Evolutionary conservation across 2,113 vertebrate species (phyloP).

Genomic region (Thryonomys swinderianus): DNA sequence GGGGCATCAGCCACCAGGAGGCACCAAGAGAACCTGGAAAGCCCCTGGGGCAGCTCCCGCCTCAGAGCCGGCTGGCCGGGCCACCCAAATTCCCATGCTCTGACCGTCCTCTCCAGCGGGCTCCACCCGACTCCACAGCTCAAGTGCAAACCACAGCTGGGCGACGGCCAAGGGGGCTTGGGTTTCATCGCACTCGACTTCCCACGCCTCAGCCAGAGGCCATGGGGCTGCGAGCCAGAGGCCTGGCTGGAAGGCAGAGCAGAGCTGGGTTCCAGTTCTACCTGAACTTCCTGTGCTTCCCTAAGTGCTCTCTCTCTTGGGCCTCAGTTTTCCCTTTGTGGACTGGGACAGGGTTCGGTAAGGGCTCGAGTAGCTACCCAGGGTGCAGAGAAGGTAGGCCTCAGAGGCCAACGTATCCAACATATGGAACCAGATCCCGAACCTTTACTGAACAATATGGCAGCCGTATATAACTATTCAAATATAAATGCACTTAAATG

Average conservation of each 20-base stretch:
- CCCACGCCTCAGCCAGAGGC: constrained; percentile 68
- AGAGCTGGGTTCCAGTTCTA: neutral
- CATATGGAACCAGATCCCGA: neutral
- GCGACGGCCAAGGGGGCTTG: constrained; percentile 69
- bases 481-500: neutral
- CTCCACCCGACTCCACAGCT: constrained; percentile 65
- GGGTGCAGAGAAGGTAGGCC: neutral
- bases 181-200: constrained; percentile 68
- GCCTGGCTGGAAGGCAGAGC: constrained; percentile 43
- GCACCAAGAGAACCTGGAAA: constrained; percentile 52
- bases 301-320: neutral
- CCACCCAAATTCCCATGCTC: constrained; percentile 67
- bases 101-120: constrained; percentile 52
- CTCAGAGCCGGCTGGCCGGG: constrained; percentile 53
- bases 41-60: constrained; percentile 37
- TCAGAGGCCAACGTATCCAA: neutral
- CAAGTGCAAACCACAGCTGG: constrained; percentile 78
- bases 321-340: constrained; percentile 5
- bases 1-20: neutral
- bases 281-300: neutral
- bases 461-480: neutral
- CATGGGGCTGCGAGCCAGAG: constrained; percentile 48
- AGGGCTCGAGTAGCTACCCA: neutral
- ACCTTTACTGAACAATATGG: neutral
- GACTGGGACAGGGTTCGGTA: neutral